phyloP scores from a whole-genome alignment of 2,113 vertebrate species.

The Protobothrops flavoviridis region DNA sequence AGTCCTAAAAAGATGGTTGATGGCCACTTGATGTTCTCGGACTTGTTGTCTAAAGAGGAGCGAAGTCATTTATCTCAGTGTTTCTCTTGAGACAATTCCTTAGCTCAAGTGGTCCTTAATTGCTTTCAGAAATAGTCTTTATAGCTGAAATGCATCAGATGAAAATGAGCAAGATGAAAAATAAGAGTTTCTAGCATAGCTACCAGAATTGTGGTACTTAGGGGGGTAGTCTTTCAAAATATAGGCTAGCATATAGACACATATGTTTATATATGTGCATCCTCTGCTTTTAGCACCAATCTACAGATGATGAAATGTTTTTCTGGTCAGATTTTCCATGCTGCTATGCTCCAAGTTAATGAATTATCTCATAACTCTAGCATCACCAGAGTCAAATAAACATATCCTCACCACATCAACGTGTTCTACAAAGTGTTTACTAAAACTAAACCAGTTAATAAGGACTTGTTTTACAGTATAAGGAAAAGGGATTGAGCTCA shows the following conservation, averaged over 20 bases:
- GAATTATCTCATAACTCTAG: not conserved
- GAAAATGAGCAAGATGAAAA: not conserved
- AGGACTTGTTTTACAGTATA: not conserved
- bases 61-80: not conserved
- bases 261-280: not conserved
- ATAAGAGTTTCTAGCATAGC: not conserved
- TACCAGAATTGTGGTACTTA: not conserved
- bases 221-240: not conserved
- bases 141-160: not conserved
- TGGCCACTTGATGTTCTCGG: not conserved
- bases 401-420: not conserved
- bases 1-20: not conserved
- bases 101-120: not conserved
- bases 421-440: not conserved
- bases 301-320: not conserved
- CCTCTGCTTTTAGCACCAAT: not conserved
- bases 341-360: not conserved
- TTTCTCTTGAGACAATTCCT: not conserved
- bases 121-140: not conserved
- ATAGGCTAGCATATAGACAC: not conserved
- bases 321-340: not conserved
- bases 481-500: too few species aligned
- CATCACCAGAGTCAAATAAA: not conserved
- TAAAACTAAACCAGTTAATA: not conserved
- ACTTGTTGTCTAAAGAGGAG: not conserved